Evolutionary conservation across 2,113 vertebrate species (phyloP), one percentile per base, ranked within the genome.

Genomic region (Oryzias curvinotus): DNA sequence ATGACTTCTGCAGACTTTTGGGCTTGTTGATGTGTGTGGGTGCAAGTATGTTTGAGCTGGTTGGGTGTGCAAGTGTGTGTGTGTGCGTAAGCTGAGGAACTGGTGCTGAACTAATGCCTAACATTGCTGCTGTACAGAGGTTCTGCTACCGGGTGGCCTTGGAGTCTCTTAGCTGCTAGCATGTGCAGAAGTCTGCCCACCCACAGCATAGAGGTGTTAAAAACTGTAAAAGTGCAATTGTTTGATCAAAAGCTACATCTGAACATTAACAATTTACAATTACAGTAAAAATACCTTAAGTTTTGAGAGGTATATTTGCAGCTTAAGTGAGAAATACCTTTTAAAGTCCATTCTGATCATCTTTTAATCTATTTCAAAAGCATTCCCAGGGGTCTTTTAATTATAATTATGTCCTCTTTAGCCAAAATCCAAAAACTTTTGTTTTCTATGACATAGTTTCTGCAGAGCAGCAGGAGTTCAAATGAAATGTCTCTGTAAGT

Each of bases 181-280:
- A 71, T 79, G 77, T 62, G 77, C 54, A 56, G 69, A 62, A 54
- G 78, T 78, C 73, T 89, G 86, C 82, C 85, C 86, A 91, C 87
- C 83, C 88, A 86, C 85, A 77, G 70, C 55, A 80, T 17, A 78
- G 84, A 91, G 81, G 87, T 87, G 80, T 88, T 85, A 64, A 84
- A 82, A 82, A 80, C 83, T 79, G 68, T 58, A 72, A 83, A 85
- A 85, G 76, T 86, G 73, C 73, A 84, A 87, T 75, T 84, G 73
- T 83, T 62, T 71, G 52, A 59, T 57, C 69, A 67, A 57, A 41
- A 44, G 63, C 75, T 61, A 23, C 47, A 25, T 68, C 54, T 65
- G 2, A 36, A 15, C 57, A 18, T 45, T 16, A 5, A 16, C 62
- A 19, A 10, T 17, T 36, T 49, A 19, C 48, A 18, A 36, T 36